A percentile compares a stretch with the other conserved stretches of the same genome.
Conservation (phyloP, 1,140 invertebrate genomes). For the Monomorium pharaonis region DNA sequence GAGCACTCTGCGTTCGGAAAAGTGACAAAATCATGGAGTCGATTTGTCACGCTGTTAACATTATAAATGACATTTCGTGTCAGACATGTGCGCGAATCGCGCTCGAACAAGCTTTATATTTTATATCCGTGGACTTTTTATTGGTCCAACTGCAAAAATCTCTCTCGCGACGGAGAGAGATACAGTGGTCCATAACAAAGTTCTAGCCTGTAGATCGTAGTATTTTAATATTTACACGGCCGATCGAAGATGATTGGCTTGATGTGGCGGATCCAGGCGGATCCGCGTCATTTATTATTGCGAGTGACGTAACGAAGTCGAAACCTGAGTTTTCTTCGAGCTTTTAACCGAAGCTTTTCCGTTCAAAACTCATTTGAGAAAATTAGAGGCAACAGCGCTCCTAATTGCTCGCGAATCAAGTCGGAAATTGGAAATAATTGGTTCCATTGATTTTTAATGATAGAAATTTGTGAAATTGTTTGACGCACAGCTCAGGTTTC, state of each 20-base stretch:
- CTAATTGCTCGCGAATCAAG: neutral
- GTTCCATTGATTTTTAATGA: neutral
- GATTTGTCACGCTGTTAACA: neutral
- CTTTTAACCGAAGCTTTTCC: neutral
- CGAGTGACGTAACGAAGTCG: slow-evolving; percentile 14
- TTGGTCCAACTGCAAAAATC: slow-evolving; percentile 29
- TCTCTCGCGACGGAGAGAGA: neutral
- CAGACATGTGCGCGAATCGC: neutral
- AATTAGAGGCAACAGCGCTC: neutral
- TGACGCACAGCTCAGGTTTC: slow-evolving; percentile 3
- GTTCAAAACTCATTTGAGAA: neutral
- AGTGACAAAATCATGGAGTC: neutral
- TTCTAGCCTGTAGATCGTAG: slow-evolving; percentile 39
- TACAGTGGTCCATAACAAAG: slow-evolving; percentile 45
- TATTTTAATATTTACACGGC: slow-evolving; percentile 46
- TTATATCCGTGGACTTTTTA: slow-evolving; percentile 9
- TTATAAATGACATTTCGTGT: slow-evolving; percentile 11
- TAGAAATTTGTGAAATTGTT: neutral
- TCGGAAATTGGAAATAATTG: neutral
- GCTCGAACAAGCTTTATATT: slow-evolving; percentile 19
- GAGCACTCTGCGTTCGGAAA: neutral
- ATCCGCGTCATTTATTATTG: neutral
- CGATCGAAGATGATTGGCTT: neutral
- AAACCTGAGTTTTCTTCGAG: slow-evolving; percentile 1
- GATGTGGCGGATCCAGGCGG: neutral